Conservation (phyloP, 2,113 vertebrate species). For the Seriola rivoliana region DNA sequence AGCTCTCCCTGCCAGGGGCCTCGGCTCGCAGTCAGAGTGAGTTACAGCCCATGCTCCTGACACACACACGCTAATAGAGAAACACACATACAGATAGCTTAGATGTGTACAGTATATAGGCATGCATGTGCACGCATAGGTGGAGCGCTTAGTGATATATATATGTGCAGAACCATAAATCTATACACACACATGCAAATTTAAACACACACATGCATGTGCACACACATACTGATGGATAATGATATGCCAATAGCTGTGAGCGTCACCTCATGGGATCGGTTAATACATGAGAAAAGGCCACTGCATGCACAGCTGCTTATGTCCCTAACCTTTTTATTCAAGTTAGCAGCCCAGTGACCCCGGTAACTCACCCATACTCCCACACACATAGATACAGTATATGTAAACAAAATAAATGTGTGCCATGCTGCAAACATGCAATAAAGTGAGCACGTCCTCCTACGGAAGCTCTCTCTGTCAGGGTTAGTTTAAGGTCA, state of each 20-base stretch:
- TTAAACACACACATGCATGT: slow-evolving; percentile 1
- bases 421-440: slow-evolving; percentile 7
- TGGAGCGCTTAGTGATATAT: slow-evolving; percentile 10
- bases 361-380: slow-evolving; percentile 16
- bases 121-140: slow-evolving; percentile 29
- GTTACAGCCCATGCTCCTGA: slow-evolving; percentile 59
- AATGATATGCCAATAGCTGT: background rate
- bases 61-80: slow-evolving; percentile 45
- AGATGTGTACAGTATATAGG: slow-evolving; percentile 32
- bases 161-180: slow-evolving; percentile 12
- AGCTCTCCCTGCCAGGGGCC: slow-evolving; percentile 60
- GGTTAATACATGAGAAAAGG: too few relatives aligned
- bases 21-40: slow-evolving; percentile 65
- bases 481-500: slow-evolving; percentile 46
- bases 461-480: slow-evolving; percentile 22
- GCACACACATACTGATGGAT: background rate
- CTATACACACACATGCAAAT: slow-evolving; percentile 6
- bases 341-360: slow-evolving; percentile 6
- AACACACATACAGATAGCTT: slow-evolving; percentile 29
- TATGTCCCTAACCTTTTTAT: background rate
- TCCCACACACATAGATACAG: slow-evolving; percentile 6
- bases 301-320: background rate
- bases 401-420: slow-evolving; percentile 15
- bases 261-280: background rate
- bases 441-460: slow-evolving; percentile 24